Evolutionary conservation across 2,113 vertebrate species (phyloP).

Genomic region (Gnathonemus longibarbis): DNA sequence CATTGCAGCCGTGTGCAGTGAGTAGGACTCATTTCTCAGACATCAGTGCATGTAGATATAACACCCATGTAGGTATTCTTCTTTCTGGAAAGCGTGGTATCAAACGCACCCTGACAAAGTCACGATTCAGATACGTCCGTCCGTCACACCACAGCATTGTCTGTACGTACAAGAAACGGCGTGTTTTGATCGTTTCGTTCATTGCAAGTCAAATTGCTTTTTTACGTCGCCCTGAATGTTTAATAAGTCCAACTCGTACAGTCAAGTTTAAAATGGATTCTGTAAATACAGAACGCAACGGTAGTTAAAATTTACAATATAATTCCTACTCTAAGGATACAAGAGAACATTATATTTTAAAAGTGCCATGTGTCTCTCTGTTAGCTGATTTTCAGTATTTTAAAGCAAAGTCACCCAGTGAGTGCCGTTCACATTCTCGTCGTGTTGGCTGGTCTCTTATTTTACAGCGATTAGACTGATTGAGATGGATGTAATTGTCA

Average conservation of each 20-base stretch:
- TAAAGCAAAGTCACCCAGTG: not conserved
- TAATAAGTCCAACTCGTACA: not conserved
- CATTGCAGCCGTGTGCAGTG: not conserved
- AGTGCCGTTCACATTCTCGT: not conserved
- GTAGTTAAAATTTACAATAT: not conserved
- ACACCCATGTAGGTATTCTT: not conserved
- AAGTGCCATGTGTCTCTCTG: not conserved
- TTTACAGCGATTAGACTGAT: not conserved
- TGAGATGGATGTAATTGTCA: not conserved
- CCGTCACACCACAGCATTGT: not conserved
- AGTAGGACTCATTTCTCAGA: not conserved
- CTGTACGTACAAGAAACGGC: not conserved
- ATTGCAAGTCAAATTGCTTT: not conserved
- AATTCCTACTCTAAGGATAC: not conserved
- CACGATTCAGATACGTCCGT: not conserved
- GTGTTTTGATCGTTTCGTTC: not conserved
- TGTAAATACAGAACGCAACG: not conserved
- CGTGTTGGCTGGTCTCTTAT: not conserved
- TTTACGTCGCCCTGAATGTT: not conserved
- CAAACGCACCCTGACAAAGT: not conserved
- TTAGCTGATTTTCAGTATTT: not conserved
- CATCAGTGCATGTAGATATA: not conserved
- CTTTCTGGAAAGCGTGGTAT: not conserved
- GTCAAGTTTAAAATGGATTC: not conserved
- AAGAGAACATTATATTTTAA: constrained; percentile 3